Conservation (phyloP, 1,140 invertebrate species). For the Panulirus ornatus region DNA sequence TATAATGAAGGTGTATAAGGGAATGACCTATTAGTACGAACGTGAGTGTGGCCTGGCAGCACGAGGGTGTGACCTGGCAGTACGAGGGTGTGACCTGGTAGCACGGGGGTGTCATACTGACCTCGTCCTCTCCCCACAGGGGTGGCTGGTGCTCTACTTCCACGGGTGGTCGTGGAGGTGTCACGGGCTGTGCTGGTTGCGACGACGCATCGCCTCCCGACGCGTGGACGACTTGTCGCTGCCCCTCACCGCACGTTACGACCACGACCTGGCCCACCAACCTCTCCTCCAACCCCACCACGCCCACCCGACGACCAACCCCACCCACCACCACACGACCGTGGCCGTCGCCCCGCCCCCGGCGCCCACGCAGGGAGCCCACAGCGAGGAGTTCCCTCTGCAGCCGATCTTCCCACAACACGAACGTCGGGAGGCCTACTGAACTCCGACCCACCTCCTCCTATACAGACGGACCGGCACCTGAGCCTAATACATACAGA, state of each 20-base stretch:
- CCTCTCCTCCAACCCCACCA: slow-evolving; percentile 38
- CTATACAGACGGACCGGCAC: no score
- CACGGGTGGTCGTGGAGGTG: slow-evolving; percentile 61
- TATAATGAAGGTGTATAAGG: no score
- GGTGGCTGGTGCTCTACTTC: slow-evolving; percentile 66
- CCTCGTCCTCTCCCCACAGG: slow-evolving; percentile 42
- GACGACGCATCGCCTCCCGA: slow-evolving; percentile 1
- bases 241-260: slow-evolving; percentile 55
- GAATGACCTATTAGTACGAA: no score
- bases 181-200: slow-evolving; percentile 54
- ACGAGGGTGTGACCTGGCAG: no score
- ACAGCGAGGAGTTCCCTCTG: slow-evolving; percentile 54
- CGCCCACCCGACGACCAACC: background rate
- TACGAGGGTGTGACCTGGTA: no score
- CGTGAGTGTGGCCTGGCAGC: no score
- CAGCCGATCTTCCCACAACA: slow-evolving; percentile 55
- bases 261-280: slow-evolving; percentile 57
- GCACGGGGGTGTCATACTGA: no score
- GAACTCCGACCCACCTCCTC: no score
- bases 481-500: no score
- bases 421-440: slow-evolving; percentile 54
- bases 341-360: slow-evolving; percentile 4
- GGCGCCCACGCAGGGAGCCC: background rate
- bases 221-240: slow-evolving; percentile 59
- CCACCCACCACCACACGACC: background rate